These are phyloP conservation scores for Prenolepis imparis DNA, from an alignment of 2,888 invertebrate genomes.

Conservation along the genomic window DNA sequence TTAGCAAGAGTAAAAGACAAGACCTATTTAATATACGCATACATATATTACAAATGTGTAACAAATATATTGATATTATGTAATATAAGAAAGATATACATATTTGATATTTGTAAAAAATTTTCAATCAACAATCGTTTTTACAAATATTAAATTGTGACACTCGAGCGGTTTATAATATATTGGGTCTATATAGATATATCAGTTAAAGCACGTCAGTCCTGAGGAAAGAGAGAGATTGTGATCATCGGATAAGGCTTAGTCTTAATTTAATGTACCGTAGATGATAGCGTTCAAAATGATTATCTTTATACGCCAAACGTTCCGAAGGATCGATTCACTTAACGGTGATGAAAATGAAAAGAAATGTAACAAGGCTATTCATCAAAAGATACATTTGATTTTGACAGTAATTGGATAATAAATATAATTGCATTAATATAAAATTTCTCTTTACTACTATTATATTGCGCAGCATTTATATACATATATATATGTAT, in stretches of 20 bases:
- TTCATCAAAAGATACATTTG: not conserved
- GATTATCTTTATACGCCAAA: conserved; percentile 36
- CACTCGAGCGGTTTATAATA: no score
- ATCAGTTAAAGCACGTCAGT: conserved; percentile 9
- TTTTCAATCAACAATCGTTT: not conserved
- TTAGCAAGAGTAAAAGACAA: not conserved
- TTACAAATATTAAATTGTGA: not conserved
- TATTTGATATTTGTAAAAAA: not conserved
- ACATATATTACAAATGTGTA: not conserved
- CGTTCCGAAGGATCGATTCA: conserved; percentile 29
- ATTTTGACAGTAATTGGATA: conserved; percentile 13
- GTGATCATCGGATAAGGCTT: conserved; percentile 30
- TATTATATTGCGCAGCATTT: not conserved
- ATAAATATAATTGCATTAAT: conserved; percentile 23
- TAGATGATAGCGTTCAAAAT: conserved; percentile 38
- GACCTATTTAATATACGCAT: not conserved
- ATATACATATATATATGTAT: no score
- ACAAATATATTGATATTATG: not conserved
- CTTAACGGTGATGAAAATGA: conserved; percentile 17
- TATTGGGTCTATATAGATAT: conserved; percentile 1
- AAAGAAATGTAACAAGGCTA: conserved; percentile 3
- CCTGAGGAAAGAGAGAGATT: conserved; percentile 29
- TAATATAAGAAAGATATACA: not conserved
- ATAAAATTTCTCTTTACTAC: not conserved
- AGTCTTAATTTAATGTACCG: conserved; percentile 52